A percentile compares a stretch with the other conserved stretches of the same genome.
These are phyloP conservation scores for Drosophila quasianomalipes DNA, from an alignment of 2,888 invertebrate genomes.

Conservation along the genomic window DNA sequence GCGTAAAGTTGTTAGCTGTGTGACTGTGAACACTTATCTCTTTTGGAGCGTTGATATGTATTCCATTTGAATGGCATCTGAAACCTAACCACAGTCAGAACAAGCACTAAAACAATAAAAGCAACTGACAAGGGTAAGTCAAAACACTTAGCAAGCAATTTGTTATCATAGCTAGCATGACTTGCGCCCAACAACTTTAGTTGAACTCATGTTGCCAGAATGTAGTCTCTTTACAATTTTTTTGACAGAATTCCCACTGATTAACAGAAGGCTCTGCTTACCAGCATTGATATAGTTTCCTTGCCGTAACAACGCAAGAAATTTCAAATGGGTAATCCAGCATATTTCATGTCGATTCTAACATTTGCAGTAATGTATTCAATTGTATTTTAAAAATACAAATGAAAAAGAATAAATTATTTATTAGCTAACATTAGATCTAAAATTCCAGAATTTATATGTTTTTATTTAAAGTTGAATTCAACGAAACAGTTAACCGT, in stretches of 20 bases:
- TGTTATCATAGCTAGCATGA: too few relatives aligned
- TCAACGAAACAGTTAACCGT: neutral
- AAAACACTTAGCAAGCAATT: constrained; percentile 47
- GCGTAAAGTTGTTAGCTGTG: constrained; percentile 21
- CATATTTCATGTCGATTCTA: neutral
- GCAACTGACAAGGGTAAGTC: constrained; percentile 38
- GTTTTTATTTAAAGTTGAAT: neutral
- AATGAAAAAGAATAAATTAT: neutral
- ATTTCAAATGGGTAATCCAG: neutral
- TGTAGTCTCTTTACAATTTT: too few relatives aligned
- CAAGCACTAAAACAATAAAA: constrained; percentile 7
- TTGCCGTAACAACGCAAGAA: neutral
- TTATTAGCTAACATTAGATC: neutral
- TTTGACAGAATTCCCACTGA: too few relatives aligned
- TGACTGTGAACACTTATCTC: constrained; percentile 4
- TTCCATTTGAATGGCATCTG: constrained; percentile 31
- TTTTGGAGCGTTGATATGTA: constrained; percentile 19
- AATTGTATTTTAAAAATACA: neutral
- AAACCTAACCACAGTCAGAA: constrained; percentile 21
- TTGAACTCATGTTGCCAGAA: constrained; percentile 1
- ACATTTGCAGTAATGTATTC: neutral
- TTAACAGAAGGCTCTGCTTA: too few relatives aligned
- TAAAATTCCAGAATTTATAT: too few relatives aligned
- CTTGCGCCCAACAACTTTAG: constrained; percentile 12
- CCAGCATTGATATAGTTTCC: neutral